These are phyloP conservation scores for Cataglyphis albicans DNA, from an alignment of 2,888 invertebrate species.

Conservation along the genomic window DNA sequence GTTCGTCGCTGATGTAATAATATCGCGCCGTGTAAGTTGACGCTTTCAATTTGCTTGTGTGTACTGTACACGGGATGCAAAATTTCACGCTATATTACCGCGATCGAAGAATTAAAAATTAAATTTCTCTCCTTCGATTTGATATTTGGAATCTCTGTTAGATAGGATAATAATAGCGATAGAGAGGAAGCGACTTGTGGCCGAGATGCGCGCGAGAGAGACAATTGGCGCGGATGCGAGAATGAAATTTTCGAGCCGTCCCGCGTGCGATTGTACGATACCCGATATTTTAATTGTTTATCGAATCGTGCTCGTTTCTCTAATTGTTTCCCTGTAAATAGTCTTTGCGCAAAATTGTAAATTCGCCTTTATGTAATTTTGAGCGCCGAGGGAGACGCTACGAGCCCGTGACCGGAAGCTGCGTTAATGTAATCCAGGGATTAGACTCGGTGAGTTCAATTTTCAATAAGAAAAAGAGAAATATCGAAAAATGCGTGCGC, in stretches of 20 bases:
- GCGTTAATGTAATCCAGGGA: constrained; percentile 46
- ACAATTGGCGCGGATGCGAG: constrained; percentile 33
- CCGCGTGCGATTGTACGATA: constrained; percentile 28
- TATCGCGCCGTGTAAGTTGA: constrained; percentile 28
- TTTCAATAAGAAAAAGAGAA: not conserved
- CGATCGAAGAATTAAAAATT: constrained; percentile 28
- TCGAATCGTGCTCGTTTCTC: constrained; percentile 28
- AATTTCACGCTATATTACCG: constrained; percentile 7
- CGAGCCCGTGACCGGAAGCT: constrained; percentile 13
- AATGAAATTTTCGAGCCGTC: constrained; percentile 31
- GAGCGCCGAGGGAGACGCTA: constrained; percentile 42
- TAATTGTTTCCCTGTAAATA: constrained; percentile 37
- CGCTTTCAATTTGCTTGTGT: constrained; percentile 4
- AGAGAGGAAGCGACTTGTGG: constrained; percentile 3
- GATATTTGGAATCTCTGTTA: constrained; percentile 25
- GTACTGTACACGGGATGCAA: not conserved
- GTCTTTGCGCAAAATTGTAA: constrained; percentile 25
- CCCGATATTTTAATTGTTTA: constrained; percentile 44
- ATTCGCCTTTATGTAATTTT: constrained; percentile 25
- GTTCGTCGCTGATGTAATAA: constrained; percentile 51
- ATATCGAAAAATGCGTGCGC: not conserved
- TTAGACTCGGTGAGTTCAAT: constrained; percentile 38
- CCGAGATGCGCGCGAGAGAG: not conserved
- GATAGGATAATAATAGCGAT: constrained; percentile 20
- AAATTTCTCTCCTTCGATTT: constrained; percentile 6